Conservation (phyloP, 2,113 vertebrate species). For the Poecile atricapillus region DNA sequence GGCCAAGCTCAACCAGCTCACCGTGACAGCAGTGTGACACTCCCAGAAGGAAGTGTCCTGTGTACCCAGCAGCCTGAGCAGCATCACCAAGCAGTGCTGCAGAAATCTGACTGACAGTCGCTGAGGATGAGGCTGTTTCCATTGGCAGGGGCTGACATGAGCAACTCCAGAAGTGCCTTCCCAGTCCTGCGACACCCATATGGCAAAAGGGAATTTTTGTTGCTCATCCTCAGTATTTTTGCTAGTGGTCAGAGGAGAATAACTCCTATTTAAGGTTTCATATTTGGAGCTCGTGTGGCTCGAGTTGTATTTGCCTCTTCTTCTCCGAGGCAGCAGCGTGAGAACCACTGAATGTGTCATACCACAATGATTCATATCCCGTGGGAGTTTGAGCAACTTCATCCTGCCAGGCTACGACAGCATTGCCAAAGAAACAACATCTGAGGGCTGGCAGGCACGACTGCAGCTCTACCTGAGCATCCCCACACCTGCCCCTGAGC, state of each 20-base stretch:
- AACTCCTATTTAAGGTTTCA: not conserved
- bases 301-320: slow-evolving; percentile 15
- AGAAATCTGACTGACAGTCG: not conserved
- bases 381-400: slow-evolving; percentile 64
- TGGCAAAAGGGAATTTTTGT: not conserved
- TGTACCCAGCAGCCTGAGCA: not conserved
- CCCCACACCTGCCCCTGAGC: not conserved
- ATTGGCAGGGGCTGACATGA: not conserved
- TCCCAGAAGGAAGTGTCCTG: not conserved
- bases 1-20: not conserved
- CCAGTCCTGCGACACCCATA: not conserved
- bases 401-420: slow-evolving; percentile 45
- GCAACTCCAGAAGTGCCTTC: not conserved
- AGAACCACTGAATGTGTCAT: slow-evolving; percentile 58
- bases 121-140: not conserved
- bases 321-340: slow-evolving; percentile 44
- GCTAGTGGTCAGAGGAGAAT: not conserved
- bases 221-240: not conserved
- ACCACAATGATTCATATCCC: slow-evolving; percentile 71
- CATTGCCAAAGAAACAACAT: slow-evolving; percentile 41
- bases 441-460: not conserved
- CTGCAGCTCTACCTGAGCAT: not conserved
- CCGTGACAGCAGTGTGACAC: accelerated
- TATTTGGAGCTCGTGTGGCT: slow-evolving; percentile 19
- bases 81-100: not conserved